These are phyloP conservation scores for Andrena bucephala DNA, from an alignment of 2,888 invertebrate genomes.

Conservation along the genomic window DNA sequence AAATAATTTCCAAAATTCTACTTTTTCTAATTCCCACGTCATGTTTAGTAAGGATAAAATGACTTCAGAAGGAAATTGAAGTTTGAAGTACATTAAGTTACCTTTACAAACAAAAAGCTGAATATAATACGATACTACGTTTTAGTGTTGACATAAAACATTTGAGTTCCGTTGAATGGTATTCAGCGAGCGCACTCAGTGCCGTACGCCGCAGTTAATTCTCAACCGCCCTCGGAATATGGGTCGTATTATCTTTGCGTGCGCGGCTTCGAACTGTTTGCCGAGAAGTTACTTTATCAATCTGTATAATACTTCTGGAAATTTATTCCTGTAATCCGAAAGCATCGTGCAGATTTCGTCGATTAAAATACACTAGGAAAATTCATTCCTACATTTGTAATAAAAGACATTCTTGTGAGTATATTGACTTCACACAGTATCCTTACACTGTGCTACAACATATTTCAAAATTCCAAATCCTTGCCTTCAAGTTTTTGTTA, in stretches of 20 bases:
- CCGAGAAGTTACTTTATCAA: constrained; percentile 13
- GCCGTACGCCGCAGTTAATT: constrained; percentile 7
- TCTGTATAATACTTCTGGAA: constrained; percentile 9
- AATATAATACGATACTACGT: background rate
- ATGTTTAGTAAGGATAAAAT: no score
- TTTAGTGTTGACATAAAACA: constrained; percentile 11
- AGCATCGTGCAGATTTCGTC: background rate
- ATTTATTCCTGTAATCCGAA: constrained; percentile 14
- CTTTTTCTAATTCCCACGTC: no score
- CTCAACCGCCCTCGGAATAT: constrained; percentile 35
- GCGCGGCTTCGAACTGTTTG: constrained; percentile 24
- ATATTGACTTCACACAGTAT: background rate
- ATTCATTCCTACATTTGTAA: background rate
- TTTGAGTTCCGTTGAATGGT: constrained; percentile 32
- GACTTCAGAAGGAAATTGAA: background rate
- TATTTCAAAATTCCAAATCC: no score
- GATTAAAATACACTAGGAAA: background rate
- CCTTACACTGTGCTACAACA: no score
- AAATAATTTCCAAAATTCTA: no score
- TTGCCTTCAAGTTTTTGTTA: no score
- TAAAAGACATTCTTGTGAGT: background rate
- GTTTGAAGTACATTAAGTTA: background rate
- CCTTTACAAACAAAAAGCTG: background rate
- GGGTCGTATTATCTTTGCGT: constrained; percentile 39
- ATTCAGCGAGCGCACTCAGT: constrained; percentile 12